Percentiles rank a stretch among this genome's conserved stretches.
These are phyloP conservation scores for Ylistrum balloti DNA, from an alignment of 1,140 invertebrate species.

Conservation along the genomic window DNA sequence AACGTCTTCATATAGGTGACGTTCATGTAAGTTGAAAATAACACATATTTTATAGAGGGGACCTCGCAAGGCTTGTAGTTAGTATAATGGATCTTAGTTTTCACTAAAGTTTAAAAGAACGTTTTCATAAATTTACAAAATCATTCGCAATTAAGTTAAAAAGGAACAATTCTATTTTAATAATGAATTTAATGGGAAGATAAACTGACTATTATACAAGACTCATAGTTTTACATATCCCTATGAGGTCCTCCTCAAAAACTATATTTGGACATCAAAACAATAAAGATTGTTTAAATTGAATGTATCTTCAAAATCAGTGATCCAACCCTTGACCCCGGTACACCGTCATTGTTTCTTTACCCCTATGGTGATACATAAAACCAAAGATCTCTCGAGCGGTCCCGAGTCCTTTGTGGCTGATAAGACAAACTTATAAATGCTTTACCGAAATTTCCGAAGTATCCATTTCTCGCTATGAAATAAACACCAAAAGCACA, in stretches of 20 bases:
- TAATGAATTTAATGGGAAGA: background rate
- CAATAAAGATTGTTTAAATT: slow-evolving; percentile 1
- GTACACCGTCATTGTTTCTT: background rate
- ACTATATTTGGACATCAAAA: slow-evolving; percentile 5
- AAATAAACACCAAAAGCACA: slow-evolving; percentile 8
- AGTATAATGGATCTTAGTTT: background rate
- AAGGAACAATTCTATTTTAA: background rate
- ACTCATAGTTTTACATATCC: background rate
- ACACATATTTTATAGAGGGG: background rate
- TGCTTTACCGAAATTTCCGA: slow-evolving; percentile 17
- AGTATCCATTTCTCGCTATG: slow-evolving; percentile 33
- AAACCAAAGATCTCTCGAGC: slow-evolving; percentile 32
- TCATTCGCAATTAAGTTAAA: background rate
- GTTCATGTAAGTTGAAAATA: background rate
- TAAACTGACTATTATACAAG: background rate
- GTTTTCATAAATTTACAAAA: too few relatives aligned
- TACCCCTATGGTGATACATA: slow-evolving; percentile 9
- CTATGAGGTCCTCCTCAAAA: background rate
- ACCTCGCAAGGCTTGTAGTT: background rate
- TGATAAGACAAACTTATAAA: slow-evolving; percentile 28
- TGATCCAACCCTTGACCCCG: background rate
- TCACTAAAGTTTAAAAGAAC: background rate
- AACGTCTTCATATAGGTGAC: background rate
- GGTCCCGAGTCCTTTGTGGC: background rate
- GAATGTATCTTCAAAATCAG: background rate